Base-by-base conservation (phyloP, 2,113 vertebrate species). In the Dipodomys merriami region DNA sequence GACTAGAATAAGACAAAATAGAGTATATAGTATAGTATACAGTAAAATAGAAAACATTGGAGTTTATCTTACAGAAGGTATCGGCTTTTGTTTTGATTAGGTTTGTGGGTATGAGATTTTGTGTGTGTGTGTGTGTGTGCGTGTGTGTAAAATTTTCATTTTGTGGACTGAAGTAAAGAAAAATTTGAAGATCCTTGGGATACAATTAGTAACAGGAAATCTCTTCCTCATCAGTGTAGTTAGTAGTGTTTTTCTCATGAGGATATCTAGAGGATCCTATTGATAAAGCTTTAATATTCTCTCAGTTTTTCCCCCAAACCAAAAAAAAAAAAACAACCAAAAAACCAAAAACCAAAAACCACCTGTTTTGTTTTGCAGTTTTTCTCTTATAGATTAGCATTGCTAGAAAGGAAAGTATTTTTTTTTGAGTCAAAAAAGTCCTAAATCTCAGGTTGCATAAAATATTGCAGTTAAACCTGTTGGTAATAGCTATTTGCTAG, bases 251-350 rank as follows among this genome's bases (percentile, higher is more conserved):
- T 79, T 88, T 83, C 23, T 90, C 30, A 86, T 68, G 64, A 68
- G 29, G 60, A 71, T 30, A 83, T 86, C 74, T 72, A 93, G 60
- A 72, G 35, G 25, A 74, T 60, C 62, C 64, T 89, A 68, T 30
- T 67, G 72, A 64, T 83, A 80, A 88, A 39, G 1, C 46, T 88
- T 94, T 82, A 79, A 9, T 88, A 79, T 79, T 92, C 33, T 88
- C n/a, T 90, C 65, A 35, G 62, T 39, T 84, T 93, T n/a, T 77
- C 16, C 10, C 8, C 35, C 49, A 84, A 81, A 64, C 12, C 39
- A 39, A 39, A 39, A 39, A 39, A 39, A 39, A 39, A 39, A 5
- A 39, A 39, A 39, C 5, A 39, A 39, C 0, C 39, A 39, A 39
- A 39, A 39, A 39, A n/a, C n/a, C n/a, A n/a, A 39, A 39, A 39